These are phyloP conservation scores for Antheraea pernyi DNA, from an alignment of 1,140 invertebrate species.

Conservation along the genomic window DNA sequence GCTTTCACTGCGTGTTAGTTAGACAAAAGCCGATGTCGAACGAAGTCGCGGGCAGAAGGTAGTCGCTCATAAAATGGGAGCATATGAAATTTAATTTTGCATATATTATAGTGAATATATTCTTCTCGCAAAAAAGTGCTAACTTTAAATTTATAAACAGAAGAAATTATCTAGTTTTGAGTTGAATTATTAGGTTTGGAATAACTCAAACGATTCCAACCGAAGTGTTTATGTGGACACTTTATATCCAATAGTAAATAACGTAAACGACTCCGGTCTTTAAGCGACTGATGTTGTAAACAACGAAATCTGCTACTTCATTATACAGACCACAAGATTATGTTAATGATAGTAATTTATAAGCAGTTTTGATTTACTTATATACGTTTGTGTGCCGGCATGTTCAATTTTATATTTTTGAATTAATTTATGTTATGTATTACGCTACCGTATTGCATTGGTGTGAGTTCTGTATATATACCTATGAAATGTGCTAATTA, in stretches of 20 bases:
- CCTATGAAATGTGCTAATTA: slow-evolving; percentile 30
- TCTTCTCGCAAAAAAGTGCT: no score
- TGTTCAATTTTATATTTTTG: slow-evolving; percentile 23
- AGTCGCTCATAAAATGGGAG: no score
- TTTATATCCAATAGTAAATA: slow-evolving; percentile 36
- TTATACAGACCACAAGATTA: slow-evolving; percentile 72
- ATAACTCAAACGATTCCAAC: slow-evolving; percentile 15
- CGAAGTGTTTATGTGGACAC: slow-evolving; percentile 19
- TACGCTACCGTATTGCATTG: slow-evolving; percentile 56
- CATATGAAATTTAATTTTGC: no score
- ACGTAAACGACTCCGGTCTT: slow-evolving; percentile 33
- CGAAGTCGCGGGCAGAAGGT: no score
- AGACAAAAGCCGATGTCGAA: no score
- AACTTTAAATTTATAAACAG: no score
- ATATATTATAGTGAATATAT: no score
- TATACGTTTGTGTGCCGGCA: slow-evolving; percentile 41
- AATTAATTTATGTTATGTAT: slow-evolving; percentile 60
- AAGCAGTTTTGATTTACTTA: slow-evolving; percentile 68
- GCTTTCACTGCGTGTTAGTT: no score
- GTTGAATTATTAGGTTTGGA: no score
- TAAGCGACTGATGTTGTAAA: slow-evolving; percentile 27
- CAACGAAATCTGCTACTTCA: slow-evolving; percentile 54
- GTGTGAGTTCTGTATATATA: slow-evolving; percentile 55
- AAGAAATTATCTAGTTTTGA: no score
- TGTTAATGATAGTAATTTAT: slow-evolving; percentile 65